phyloP scores from a whole-genome alignment of 2,888 invertebrate species.

The Cephus runcator region DNA sequence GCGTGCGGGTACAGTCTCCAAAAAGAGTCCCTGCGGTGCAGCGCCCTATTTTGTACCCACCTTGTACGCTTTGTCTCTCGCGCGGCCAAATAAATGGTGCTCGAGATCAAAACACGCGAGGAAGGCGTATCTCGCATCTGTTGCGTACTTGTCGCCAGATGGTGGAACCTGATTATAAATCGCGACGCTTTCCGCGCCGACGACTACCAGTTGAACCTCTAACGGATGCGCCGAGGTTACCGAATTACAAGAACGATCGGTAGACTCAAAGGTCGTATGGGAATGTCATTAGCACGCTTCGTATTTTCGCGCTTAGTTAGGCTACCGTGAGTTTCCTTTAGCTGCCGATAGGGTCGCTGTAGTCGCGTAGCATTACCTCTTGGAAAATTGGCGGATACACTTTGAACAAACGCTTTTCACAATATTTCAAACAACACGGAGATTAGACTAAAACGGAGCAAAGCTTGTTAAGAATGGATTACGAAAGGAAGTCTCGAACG shows the following conservation, averaged over 20 bases:
- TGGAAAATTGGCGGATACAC: neutral
- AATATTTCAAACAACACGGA: neutral
- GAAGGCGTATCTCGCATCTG: conserved; percentile 1
- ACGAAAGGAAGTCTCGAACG: neutral
- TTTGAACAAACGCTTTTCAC: neutral
- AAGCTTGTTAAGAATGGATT: neutral
- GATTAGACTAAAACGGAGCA: neutral
- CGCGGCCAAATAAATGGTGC: conserved; percentile 2
- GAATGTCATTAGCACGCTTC: neutral
- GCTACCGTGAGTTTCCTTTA: neutral
- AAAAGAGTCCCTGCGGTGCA: conserved; percentile 15
- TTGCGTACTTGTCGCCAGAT: neutral
- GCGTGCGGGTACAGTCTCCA: conserved; percentile 51
- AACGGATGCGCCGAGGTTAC: neutral
- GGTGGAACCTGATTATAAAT: neutral
- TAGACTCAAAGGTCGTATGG: neutral
- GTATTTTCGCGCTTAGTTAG: neutral
- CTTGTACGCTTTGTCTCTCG: conserved; percentile 10
- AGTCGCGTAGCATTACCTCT: neutral
- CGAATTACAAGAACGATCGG: neutral
- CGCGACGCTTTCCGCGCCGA: neutral
- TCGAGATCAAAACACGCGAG: conserved; percentile 1
- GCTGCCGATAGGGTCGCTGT: neutral
- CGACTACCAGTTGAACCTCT: neutral
- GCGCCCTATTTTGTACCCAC: conserved; percentile 14